Conservation (phyloP, 2,113 vertebrate genomes). For the Cochlearius cochlearius region DNA sequence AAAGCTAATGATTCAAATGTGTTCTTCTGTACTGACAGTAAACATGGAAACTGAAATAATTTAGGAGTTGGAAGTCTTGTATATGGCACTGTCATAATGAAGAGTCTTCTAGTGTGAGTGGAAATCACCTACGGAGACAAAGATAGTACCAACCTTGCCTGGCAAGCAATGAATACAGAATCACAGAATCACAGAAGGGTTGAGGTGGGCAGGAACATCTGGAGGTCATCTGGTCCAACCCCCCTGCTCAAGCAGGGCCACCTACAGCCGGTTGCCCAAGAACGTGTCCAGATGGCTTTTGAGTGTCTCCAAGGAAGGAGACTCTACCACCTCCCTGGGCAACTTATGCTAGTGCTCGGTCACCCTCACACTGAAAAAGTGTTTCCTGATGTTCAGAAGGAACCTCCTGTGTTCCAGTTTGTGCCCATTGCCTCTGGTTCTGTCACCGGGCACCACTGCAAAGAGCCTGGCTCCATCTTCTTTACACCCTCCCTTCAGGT, state of each 20-base stretch:
- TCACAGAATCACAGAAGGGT: not conserved
- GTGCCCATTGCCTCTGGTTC: too few relatives aligned
- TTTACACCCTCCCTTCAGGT: too few relatives aligned
- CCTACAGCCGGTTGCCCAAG: not conserved
- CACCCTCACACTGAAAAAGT: too few relatives aligned
- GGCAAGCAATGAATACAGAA: not conserved
- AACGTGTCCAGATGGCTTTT: rapidly evolving
- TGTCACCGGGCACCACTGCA: too few relatives aligned
- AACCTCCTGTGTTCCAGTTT: too few relatives aligned
- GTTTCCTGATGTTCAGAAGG: too few relatives aligned
- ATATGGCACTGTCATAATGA: not conserved
- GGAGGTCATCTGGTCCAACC: not conserved
- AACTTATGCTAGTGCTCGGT: too few relatives aligned
- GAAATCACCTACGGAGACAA: not conserved
- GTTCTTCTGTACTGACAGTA: not conserved
- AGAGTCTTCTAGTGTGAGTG: not conserved
- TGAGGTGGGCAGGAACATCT: not conserved
- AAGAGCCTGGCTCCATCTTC: too few relatives aligned
- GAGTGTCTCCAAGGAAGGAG: not conserved
- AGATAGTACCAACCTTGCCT: not conserved
- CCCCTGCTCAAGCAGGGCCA: not conserved
- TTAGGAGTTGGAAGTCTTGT: not conserved
- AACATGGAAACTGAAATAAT: not conserved
- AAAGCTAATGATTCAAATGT: not conserved
- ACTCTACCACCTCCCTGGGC: not conserved